Conservation (phyloP, 2,797 vertebrate species). For the Hydrolagus colliei region DNA sequence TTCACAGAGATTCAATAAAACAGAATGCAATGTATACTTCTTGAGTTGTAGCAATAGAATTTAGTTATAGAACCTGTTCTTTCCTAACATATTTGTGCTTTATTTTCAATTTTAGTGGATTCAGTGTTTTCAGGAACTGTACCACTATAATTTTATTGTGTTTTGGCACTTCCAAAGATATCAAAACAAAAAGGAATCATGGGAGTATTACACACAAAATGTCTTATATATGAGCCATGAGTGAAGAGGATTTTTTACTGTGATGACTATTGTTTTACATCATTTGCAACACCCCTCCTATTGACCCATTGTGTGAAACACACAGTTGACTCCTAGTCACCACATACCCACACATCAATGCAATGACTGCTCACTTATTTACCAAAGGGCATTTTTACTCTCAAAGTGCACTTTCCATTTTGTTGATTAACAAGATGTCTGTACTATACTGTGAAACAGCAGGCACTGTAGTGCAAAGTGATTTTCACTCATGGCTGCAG, state of each 20-base stretch:
- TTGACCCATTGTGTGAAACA: background rate
- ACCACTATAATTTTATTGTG: background rate
- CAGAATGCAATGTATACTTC: background rate
- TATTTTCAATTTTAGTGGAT: background rate
- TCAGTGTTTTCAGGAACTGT: background rate
- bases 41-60: background rate
- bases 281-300: background rate
- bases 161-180: too few species aligned
- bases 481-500: too few species aligned
- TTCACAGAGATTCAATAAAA: background rate
- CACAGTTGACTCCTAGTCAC: background rate
- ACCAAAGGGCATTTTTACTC: background rate
- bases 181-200: slow-evolving; percentile 56
- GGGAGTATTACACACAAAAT: slow-evolving; percentile 45
- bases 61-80: background rate
- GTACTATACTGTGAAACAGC: too few species aligned
- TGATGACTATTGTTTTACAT: background rate
- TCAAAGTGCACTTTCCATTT: background rate
- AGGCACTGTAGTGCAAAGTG: too few species aligned
- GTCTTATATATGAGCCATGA: too few species aligned
- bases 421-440: background rate
- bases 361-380: background rate
- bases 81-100: background rate
- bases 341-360: background rate
- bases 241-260: background rate